Conservation (phyloP, 1,140 invertebrate species). For the Zaprionus vittiger region DNA sequence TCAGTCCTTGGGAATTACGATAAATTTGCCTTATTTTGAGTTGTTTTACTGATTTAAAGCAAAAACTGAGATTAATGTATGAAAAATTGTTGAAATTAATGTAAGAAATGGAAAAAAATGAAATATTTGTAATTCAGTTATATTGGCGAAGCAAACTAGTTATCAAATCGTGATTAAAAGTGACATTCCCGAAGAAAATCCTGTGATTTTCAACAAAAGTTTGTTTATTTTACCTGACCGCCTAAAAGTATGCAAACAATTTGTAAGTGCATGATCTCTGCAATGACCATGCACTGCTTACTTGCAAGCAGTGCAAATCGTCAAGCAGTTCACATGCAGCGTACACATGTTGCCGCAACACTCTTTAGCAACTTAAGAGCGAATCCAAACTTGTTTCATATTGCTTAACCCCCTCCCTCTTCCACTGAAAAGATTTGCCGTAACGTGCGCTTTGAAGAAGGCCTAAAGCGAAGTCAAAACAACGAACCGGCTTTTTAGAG, state of each 20-base stretch:
- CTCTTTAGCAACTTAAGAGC: constrained; percentile 50
- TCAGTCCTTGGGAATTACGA: no score
- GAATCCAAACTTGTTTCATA: constrained; percentile 42
- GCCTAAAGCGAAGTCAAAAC: constrained; percentile 39
- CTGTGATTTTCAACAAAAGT: background rate
- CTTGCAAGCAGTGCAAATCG: constrained; percentile 15
- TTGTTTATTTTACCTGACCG: background rate
- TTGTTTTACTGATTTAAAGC: no score
- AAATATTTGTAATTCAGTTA: no score
- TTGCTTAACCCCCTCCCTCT: background rate
- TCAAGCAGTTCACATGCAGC: constrained; percentile 33
- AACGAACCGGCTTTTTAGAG: constrained; percentile 68
- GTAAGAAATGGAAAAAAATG: no score
- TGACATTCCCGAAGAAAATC: background rate
- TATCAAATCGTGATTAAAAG: no score
- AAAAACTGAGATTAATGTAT: no score
- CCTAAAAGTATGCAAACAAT: constrained; percentile 21
- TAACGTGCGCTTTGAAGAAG: constrained; percentile 15
- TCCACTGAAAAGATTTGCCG: background rate
- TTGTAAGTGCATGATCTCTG: background rate
- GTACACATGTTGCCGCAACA: constrained; percentile 58
- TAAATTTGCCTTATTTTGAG: no score
- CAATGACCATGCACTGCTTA: background rate
- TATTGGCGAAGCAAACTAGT: no score
- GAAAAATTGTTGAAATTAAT: no score